Evolutionary conservation across 2,888 invertebrate genomes (phyloP).

Genomic region (Patella depressa): DNA sequence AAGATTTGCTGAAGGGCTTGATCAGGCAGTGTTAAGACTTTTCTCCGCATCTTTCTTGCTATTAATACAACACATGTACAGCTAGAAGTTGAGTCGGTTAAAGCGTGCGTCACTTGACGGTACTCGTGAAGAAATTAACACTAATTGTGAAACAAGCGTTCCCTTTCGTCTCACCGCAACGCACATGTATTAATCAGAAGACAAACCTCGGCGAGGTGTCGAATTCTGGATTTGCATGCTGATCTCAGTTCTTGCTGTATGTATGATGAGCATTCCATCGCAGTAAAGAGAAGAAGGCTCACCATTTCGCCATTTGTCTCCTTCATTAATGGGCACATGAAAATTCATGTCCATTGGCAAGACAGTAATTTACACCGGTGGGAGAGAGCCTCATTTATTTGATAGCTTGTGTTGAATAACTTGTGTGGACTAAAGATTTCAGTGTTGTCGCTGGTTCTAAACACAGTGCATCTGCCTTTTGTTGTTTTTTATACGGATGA

Average conservation of each 20-base stretch:
- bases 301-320: conserved; percentile 16
- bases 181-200: conserved; percentile 8
- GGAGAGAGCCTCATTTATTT: neutral
- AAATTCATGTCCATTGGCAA: conserved; percentile 18
- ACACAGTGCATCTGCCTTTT: too few relatives aligned
- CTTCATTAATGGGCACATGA: conserved; percentile 13
- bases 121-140: conserved; percentile 14
- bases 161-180: conserved; percentile 10
- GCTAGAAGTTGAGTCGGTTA: neutral
- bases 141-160: conserved; percentile 23
- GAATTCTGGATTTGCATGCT: conserved; percentile 15
- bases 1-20: neutral
- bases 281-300: neutral
- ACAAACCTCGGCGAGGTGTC: neutral
- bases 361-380: conserved; percentile 9
- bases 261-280: conserved; percentile 9
- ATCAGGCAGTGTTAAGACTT: neutral
- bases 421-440: too few relatives aligned
- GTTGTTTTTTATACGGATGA: too few relatives aligned
- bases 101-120: conserved; percentile 17
- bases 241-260: neutral
- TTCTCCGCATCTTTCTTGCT: neutral
- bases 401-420: too few relatives aligned
- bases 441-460: too few relatives aligned
- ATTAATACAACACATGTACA: neutral